Evolutionary conservation across 2,888 invertebrate genomes (phyloP).

Genomic region (Abrostola triplasia): DNA sequence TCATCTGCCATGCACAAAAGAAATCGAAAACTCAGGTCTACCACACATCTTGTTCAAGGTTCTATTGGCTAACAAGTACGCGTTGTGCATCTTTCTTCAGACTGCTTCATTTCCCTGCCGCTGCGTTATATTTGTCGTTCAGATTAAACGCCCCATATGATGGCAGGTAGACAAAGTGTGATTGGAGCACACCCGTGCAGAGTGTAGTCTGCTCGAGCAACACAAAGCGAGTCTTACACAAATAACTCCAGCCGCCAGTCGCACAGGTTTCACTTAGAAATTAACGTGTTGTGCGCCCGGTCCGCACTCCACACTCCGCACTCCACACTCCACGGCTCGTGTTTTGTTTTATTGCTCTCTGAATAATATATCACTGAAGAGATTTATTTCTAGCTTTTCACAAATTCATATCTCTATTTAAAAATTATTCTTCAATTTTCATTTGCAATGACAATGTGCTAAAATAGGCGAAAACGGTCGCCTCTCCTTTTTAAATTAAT

Average conservation of each 20-base stretch:
- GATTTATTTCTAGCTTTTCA: neutral
- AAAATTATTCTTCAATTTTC: neutral
- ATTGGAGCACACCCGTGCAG: no score
- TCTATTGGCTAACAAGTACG: no score
- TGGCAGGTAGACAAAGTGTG: no score
- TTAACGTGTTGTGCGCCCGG: constrained; percentile 25
- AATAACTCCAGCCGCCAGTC: neutral
- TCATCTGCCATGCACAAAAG: no score
- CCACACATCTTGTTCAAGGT: no score
- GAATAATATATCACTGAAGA: neutral
- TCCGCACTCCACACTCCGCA: neutral
- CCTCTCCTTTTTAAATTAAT: neutral
- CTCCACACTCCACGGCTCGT: neutral
- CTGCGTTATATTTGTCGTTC: no score
- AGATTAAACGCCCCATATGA: no score
- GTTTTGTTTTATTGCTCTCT: constrained; percentile 11
- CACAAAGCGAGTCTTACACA: neutral
- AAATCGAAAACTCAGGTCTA: no score
- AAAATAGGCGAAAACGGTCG: neutral
- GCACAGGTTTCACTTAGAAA: constrained; percentile 42
- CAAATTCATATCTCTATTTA: neutral
- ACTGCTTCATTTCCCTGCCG: no score
- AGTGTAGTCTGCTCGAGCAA: no score
- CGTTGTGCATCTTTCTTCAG: no score
- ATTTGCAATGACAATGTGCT: constrained; percentile 1